Conservation (phyloP, 1,140 invertebrate species). For the Polypedilum pembai region DNA sequence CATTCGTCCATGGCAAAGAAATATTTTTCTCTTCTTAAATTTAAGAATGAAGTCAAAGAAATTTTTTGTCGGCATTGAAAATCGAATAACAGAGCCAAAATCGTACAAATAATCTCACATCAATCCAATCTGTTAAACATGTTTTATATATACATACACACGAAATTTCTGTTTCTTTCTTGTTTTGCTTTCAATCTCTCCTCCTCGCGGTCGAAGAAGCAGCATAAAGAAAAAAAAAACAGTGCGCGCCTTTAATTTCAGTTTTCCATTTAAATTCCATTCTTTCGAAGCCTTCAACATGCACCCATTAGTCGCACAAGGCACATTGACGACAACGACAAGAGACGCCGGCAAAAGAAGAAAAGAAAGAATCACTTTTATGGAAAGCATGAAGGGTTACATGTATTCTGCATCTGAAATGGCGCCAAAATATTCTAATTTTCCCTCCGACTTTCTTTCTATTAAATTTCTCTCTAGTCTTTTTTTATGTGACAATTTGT, state of each 20-base stretch:
- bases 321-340: neutral
- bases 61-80: neutral
- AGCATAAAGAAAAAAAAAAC: neutral
- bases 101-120: conserved; percentile 10
- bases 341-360: neutral
- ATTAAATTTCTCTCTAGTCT: neutral
- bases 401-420: neutral
- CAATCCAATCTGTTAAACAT: conserved; percentile 28
- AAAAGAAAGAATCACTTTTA: too few species aligned
- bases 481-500: conserved; percentile 9
- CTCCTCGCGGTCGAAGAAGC: neutral
- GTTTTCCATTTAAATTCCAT: conserved; percentile 27
- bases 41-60: neutral
- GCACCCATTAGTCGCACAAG: conserved; percentile 3
- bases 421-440: conserved; percentile 17
- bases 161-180: neutral
- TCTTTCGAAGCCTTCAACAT: neutral
- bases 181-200: neutral
- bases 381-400: neutral
- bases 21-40: neutral
- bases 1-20: neutral
- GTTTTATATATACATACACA: neutral
- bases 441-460: neutral
- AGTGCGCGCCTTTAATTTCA: conserved; percentile 23
- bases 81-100: neutral